These are phyloP conservation scores for Smutsia temminckii DNA, from an alignment of 2,797 vertebrate genomes.

Conservation along the genomic window DNA sequence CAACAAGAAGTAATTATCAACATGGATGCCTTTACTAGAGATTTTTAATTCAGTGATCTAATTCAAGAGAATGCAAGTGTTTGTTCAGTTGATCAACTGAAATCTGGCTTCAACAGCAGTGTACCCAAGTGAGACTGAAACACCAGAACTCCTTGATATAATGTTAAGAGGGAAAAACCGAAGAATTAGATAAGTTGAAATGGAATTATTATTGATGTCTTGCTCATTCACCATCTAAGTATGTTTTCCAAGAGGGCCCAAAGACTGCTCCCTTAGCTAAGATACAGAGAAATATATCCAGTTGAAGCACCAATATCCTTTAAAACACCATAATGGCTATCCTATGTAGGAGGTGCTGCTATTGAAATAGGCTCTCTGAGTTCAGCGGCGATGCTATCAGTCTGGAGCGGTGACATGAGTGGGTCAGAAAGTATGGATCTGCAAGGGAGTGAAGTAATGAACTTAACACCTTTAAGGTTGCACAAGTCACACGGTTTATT, in stretches of 20 bases:
- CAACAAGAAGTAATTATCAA: constrained; percentile 10
- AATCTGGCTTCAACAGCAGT: not conserved
- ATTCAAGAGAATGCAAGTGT: not conserved
- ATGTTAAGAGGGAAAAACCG: not conserved
- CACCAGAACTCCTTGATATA: not conserved
- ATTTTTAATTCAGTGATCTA: not conserved
- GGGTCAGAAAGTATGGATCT: no score
- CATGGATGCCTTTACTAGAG: not conserved
- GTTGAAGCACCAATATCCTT: not conserved
- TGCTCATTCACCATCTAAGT: not conserved
- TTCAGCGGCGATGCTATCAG: not conserved
- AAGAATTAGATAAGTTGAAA: not conserved
- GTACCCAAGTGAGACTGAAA: not conserved
- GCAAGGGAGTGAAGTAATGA: no score
- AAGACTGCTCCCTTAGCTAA: not conserved
- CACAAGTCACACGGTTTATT: no score
- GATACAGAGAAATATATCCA: not conserved
- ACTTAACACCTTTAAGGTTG: no score
- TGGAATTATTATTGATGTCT: not conserved
- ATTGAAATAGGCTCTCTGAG: not conserved
- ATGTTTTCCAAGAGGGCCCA: not conserved
- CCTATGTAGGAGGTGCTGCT: not conserved
- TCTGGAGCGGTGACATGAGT: not conserved
- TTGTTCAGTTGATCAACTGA: not conserved
- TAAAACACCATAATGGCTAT: not conserved